Base-by-base conservation (phyloP, 2,888 invertebrate genomes). In the Cabera pusaria region DNA sequence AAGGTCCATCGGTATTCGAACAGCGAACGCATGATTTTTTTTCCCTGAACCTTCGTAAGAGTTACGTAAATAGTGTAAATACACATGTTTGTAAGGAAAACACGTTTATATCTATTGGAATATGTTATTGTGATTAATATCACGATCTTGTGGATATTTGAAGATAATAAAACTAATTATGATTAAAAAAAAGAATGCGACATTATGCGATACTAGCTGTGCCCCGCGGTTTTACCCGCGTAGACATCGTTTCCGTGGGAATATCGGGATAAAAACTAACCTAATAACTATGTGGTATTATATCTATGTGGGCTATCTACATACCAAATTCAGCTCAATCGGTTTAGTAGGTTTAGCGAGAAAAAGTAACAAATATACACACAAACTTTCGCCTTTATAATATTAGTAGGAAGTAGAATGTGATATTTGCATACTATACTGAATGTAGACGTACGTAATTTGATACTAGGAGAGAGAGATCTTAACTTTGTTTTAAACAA, bases 1-100 rank as follows among this genome's bases (percentile, higher is more conserved):
- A 76, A 64, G 70, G 74, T 46, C 52, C 54, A 63, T 60, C 51
- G 64, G 70, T 61, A 72, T 69, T 63, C 63, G 56, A 54, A 57
- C 59, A 39, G 53, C 45, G 49, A 62, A 55, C 56, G 63, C 57
- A 44, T 43, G 24, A 46, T 56, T 76, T 73, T 74, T 75, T 67
- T 49, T 54, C n/a, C n/a, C n/a, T 53, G 44, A 37, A 58, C 56
- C 61, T 59, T 64, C 54, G 63, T 66, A 67, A 63, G 56, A 58
- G 61, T 78, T 74, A 72, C 74, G 59, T 76, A 70, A 74, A 64
- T 60, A 58, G 11, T 7, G 3, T 12, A 17, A 6, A 9, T 6
- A 17, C n/a, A 18, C 11, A 20, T n/a, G 18, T n/a, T 9, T 11
- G 18, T 7, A 27, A 6, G 2, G 5, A 22, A n/a, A 21, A 22